A percentile compares a stretch with the other conserved stretches of the same genome.
These are phyloP conservation scores for Diacarnus erythraeanus DNA, from an alignment of 37 sponge, comb jelly and placozoan species.

Conservation along the genomic window DNA sequence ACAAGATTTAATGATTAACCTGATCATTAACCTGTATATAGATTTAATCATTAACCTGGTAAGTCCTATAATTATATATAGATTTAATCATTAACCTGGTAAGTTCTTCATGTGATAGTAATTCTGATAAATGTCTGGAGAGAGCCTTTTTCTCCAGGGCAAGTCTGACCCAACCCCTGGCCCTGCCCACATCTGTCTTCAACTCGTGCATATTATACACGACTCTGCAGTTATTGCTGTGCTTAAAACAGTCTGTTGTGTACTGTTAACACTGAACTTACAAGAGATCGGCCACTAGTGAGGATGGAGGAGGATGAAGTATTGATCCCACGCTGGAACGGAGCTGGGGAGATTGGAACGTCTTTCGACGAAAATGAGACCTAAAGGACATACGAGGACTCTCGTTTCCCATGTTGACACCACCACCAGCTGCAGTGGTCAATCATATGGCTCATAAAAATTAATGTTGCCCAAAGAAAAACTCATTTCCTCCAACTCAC, in stretches of 20 bases:
- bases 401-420: slow-evolving; percentile 11
- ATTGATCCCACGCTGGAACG: slow-evolving; percentile 51
- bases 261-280: slow-evolving; percentile 8
- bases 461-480: too few species aligned
- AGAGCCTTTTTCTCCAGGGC: slow-evolving; percentile 85
- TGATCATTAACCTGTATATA: too few species aligned
- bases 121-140: slow-evolving; percentile 57
- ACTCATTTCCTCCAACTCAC: too few species aligned
- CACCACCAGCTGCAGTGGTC: not conserved
- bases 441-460: not conserved
- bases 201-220: slow-evolving; percentile 73
- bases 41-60: too few species aligned
- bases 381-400: slow-evolving; percentile 29
- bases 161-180: slow-evolving; percentile 78
- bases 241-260: not conserved
- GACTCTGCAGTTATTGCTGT: slow-evolving; percentile 22
- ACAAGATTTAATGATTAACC: too few species aligned
- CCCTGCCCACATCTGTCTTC: slow-evolving; percentile 87
- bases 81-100: too few species aligned
- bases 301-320: slow-evolving; percentile 51
- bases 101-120: slow-evolving; percentile 61
- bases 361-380: slow-evolving; percentile 49
- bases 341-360: slow-evolving; percentile 64
- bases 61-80: too few species aligned
- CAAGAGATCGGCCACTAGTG: slow-evolving; percentile 59